phyloP scores from a whole-genome alignment of 2,113 vertebrate species.

The Myrmecophaga tridactyla region DNA sequence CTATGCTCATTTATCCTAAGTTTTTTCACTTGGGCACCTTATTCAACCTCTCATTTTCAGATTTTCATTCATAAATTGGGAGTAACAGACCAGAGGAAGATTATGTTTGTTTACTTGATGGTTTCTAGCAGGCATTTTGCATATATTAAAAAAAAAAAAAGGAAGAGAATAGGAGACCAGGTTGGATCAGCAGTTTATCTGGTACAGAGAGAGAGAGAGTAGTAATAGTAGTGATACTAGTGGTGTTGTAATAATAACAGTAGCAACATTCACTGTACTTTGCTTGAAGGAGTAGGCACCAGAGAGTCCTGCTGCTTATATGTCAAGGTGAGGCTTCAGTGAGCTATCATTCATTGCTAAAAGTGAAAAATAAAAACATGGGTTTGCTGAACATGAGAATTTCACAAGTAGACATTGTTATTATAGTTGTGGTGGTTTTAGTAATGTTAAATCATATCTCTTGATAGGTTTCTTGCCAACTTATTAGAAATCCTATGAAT shows the following conservation, averaged over 20 bases:
- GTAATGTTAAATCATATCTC: neutral
- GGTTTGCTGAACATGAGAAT: neutral
- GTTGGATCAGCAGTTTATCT: neutral
- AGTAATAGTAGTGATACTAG: no score
- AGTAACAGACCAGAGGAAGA: neutral
- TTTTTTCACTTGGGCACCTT: neutral
- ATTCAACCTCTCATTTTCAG: neutral
- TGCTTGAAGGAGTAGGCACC: neutral
- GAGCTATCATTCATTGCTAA: neutral
- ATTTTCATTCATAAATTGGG: neutral
- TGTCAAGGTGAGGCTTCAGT: neutral
- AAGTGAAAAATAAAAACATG: neutral
- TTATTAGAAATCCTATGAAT: neutral
- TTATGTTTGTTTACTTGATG: neutral
- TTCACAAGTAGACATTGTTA: neutral
- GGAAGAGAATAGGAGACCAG: neutral
- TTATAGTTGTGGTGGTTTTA: neutral
- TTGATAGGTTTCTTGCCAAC: neutral
- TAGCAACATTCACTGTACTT: neutral
- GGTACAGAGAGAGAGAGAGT: neutral
- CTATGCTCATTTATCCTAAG: neutral
- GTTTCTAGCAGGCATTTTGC: neutral
- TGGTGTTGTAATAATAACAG: neutral
- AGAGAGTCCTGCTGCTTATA: neutral
- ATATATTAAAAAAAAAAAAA: no score